Evolutionary conservation across 2,797 vertebrate species (phyloP).

Genomic region (Thalassophryne amazonica): DNA sequence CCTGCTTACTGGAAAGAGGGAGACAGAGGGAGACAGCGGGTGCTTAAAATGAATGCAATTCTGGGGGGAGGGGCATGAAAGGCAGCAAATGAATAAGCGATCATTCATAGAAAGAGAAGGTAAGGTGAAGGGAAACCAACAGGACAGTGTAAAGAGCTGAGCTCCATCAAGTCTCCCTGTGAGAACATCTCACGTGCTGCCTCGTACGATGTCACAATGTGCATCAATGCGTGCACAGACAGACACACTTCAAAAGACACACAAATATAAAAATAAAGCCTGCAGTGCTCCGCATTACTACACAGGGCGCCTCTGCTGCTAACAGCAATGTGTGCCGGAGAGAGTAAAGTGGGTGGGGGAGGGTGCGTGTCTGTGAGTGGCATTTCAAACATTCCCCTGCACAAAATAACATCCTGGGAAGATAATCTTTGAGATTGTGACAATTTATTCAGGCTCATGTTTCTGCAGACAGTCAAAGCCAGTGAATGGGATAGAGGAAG

Average conservation of each 20-base stretch:
- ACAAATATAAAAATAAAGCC: conserved; percentile 35
- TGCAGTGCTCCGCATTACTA: conserved; percentile 58
- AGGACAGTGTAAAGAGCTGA: conserved; percentile 58
- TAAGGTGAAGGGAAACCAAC: conserved; percentile 36
- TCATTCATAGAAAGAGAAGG: conserved; percentile 49
- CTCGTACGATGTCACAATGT: conserved; percentile 47
- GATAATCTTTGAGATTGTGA: conserved; percentile 77
- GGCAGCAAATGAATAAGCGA: conserved; percentile 44
- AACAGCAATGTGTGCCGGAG: conserved; percentile 37
- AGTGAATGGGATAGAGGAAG: conserved; percentile 56
- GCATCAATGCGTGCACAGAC: conserved; percentile 8
- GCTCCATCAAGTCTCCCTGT: conserved; percentile 53
- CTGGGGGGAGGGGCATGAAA: conserved; percentile 21
- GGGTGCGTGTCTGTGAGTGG: conserved; percentile 69
- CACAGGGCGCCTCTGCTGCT: conserved; percentile 51
- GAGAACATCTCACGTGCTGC: conserved; percentile 55
- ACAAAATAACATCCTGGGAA: conserved; percentile 78
- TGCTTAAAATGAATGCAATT: conserved; percentile 12
- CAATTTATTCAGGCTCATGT: conserved; percentile 81
- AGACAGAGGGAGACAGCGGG: conserved; percentile 17
- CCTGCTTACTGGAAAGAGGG: conserved; percentile 14
- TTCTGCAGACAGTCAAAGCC: conserved; percentile 70
- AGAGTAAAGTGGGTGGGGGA: conserved; percentile 45
- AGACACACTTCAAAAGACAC: conserved; percentile 43
- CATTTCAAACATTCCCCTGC: conserved; percentile 77